A percentile compares a stretch with the other conserved stretches of the same genome.
Conservation (phyloP, 2,797 vertebrate species). For the Epinephelus coioides region DNA sequence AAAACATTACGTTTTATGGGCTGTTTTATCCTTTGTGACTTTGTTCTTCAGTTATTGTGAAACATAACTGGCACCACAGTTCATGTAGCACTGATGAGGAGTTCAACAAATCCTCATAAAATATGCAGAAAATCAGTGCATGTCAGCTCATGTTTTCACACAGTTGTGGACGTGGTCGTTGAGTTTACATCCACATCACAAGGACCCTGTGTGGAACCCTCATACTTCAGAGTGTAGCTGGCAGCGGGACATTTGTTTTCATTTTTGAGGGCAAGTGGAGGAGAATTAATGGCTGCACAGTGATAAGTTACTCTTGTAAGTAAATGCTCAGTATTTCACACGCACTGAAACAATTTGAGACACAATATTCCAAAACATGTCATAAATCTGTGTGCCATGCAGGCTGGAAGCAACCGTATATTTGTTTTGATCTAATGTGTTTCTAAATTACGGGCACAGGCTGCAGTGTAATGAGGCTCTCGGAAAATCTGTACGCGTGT, state of each 20-base stretch:
- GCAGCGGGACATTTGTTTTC: constrained; percentile 59
- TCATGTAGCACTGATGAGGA: neutral
- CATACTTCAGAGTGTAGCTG: constrained; percentile 40
- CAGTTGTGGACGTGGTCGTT: neutral
- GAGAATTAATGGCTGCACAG: constrained; percentile 35
- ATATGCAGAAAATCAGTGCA: neutral
- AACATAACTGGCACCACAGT: neutral
- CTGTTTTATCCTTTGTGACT: neutral
- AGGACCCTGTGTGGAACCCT: constrained; percentile 22
- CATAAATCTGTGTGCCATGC: neutral
- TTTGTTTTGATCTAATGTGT: constrained; percentile 30
- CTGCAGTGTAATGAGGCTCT: neutral
- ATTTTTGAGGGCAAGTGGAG: constrained; percentile 45
- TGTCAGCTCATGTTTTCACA: constrained; percentile 25
- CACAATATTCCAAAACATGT: constrained; percentile 27
- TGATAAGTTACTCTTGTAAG: constrained; percentile 40
- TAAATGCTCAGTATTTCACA: constrained; percentile 35
- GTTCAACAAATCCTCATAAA: neutral
- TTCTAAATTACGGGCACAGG: neutral
- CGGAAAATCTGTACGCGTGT: neutral
- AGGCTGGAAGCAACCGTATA: neutral
- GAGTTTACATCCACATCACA: constrained; percentile 23
- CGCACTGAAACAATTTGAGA: constrained; percentile 29
- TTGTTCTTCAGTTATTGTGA: neutral
- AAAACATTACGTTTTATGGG: neutral